Conservation (phyloP, 2,797 vertebrate species). For the Spea hammondii region DNA sequence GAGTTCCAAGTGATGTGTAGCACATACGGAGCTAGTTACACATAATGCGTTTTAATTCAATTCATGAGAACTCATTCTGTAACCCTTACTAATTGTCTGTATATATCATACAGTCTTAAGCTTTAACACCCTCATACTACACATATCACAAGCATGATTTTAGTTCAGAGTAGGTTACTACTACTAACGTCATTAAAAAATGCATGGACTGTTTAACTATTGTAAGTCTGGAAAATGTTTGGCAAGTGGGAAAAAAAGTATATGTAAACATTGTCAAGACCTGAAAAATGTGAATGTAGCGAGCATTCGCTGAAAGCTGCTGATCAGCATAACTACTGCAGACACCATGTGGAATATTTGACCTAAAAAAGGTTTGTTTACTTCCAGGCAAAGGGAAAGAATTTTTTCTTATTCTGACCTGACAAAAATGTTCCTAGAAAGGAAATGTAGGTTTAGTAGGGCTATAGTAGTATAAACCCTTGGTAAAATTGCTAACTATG, state of each 20-base stretch:
- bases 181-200: background rate
- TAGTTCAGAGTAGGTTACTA: background rate
- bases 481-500: background rate
- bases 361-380: constrained; percentile 27
- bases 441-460: constrained; percentile 1
- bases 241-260: background rate
- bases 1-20: no score
- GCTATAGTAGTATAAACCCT: constrained; percentile 2
- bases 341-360: constrained; percentile 11
- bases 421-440: constrained; percentile 5
- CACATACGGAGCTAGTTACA: background rate
- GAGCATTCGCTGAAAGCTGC: background rate
- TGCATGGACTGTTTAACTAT: constrained; percentile 19
- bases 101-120: no score
- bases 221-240: background rate
- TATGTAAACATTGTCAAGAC: constrained; percentile 1
- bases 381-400: constrained; percentile 1
- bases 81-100: no score
- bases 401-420: constrained; percentile 3
- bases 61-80: no score
- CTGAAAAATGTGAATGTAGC: background rate
- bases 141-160: background rate
- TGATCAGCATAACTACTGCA: background rate
- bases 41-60: background rate
- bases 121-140: constrained; percentile 7